Base-by-base conservation (phyloP, 2,797 vertebrate species). In the Chloroceryle amazona region DNA sequence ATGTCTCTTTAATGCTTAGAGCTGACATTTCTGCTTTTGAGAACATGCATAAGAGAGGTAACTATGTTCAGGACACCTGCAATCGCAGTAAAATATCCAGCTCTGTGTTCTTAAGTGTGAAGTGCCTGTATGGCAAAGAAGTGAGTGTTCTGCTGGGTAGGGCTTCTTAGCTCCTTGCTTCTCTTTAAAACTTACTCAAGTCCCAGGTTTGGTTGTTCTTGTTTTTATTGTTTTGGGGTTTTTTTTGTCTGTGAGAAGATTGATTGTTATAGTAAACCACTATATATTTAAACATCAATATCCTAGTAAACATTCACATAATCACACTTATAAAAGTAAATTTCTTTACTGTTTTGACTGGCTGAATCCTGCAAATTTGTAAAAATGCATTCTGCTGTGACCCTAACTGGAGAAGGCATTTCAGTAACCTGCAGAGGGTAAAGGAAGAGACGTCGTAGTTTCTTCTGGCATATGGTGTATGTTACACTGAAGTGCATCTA, bases 231-330 rank as follows among this genome's bases (percentile, higher is more conserved):
- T 25, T 26, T 26, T 51, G 49, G 39, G 39, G 15, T n/a, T 37
- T 88, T 66, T 80, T 68, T 60, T 60, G 29, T 26, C 61, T 91
- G 37, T 44, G 57, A 71, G 51, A 52, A 63, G 18, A 84, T 54
- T 46, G 16, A 14, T 57, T 46, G 16, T 80, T 49, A 1, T 22
- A 60, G 65, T 66, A 60, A 93, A 93, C 75, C 91, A 80, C 79
- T 93, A 5, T 79, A 10, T 68, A 89, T 96, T 81, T 3, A 58
- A 63, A 52, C 11, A 41, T 68, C 87, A 62, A 90, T 96, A 93
- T 68, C 28, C n/a, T 80, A 17, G 22, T 62, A 44, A 93, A 18
- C 39, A 9, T 60, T 88, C 13, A 37, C 16, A 18, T 83, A 33
- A 57, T 74, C 11, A 4, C 44, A 58, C 41, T 19, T 65, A 3